These are phyloP conservation scores for Myiagra hebetior DNA, from an alignment of 2,113 vertebrate genomes.

Conservation along the genomic window DNA sequence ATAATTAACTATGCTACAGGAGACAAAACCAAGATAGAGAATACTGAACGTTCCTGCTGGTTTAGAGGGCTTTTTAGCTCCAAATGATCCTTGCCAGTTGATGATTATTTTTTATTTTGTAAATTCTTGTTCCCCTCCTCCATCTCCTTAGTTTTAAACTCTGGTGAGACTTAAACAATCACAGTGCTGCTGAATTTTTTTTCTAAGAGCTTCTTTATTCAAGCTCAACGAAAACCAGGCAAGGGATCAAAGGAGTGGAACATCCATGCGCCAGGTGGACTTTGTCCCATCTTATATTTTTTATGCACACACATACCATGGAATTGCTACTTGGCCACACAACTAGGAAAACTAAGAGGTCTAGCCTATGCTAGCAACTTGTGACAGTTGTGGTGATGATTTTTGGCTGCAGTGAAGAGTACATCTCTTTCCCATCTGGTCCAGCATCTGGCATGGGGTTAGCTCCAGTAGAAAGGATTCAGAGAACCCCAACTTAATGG, in stretches of 20 bases:
- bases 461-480: slow-evolving; percentile 13
- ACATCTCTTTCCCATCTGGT: slow-evolving; percentile 60
- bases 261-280: slow-evolving; percentile 47
- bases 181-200: neutral
- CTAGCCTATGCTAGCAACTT: neutral
- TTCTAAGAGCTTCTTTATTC: slow-evolving; percentile 26
- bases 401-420: slow-evolving; percentile 31
- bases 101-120: neutral
- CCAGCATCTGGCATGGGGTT: neutral
- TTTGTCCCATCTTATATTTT: slow-evolving; percentile 65
- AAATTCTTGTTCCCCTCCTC: neutral
- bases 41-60: neutral
- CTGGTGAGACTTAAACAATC: neutral
- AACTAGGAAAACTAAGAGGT: slow-evolving; percentile 64
- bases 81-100: neutral
- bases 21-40: neutral
- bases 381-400: slow-evolving; percentile 24
- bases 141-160: neutral
- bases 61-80: neutral
- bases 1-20: neutral
- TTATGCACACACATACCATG: slow-evolving; percentile 30
- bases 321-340: slow-evolving; percentile 51
- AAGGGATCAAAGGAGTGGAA: slow-evolving; percentile 42
- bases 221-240: slow-evolving; percentile 49
- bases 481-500: neutral